Conservation (phyloP, 2,888 invertebrate genomes). For the Villa cingulata region DNA sequence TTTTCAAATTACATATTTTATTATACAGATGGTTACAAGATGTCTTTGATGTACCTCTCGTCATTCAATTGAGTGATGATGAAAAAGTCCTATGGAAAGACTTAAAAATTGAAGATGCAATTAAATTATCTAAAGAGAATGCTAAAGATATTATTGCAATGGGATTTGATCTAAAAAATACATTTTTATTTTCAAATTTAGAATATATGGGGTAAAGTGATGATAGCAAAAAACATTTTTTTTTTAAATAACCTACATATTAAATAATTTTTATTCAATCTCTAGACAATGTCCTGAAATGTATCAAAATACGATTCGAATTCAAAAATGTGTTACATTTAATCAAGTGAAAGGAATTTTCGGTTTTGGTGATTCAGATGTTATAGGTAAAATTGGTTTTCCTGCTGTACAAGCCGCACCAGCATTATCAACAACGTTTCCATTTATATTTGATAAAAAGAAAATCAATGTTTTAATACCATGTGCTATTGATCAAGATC, state of each 20-base stretch:
- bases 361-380: constrained; percentile 91
- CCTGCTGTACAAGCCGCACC: constrained; percentile 96
- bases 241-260: constrained; percentile 1
- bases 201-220: constrained; percentile 73
- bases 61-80: constrained; percentile 96
- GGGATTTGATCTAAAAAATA: constrained; percentile 86
- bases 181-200: constrained; percentile 92
- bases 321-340: constrained; percentile 90
- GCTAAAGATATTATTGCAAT: constrained; percentile 96
- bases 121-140: constrained; percentile 75
- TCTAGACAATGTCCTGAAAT: constrained; percentile 73
- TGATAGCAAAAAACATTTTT: neutral
- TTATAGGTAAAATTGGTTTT: constrained; percentile 93
- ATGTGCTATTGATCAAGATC: constrained; percentile 99
- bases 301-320: constrained; percentile 82
- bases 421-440: constrained; percentile 77
- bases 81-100: constrained; percentile 98
- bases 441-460: constrained; percentile 71
- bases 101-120: constrained; percentile 74
- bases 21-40: constrained; percentile 83
- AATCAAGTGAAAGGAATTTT: constrained; percentile 98
- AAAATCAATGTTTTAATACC: constrained; percentile 66
- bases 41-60: constrained; percentile 84
- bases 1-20: neutral
- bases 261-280: constrained; percentile 16